Base-by-base conservation (phyloP, 2,113 vertebrate species). In the Thermophis baileyi region DNA sequence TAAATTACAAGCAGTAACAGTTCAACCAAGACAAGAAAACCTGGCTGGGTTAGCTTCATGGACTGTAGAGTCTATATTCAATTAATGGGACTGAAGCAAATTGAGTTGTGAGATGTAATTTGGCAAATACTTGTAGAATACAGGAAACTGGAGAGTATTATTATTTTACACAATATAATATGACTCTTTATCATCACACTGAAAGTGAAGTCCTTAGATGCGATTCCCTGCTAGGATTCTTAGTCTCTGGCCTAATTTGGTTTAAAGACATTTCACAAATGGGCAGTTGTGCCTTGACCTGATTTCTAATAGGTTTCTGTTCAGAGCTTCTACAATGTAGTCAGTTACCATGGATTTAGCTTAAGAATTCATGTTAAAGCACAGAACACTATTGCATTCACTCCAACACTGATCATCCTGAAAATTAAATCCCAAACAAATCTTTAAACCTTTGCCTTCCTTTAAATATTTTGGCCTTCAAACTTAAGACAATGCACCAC, bases 181-280 rank as follows among this genome's bases (percentile, higher is more conserved):
- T 90, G 94, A 94, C 63, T 91, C 96, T 96, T 97, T 94, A 74
- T 95, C 90, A 60, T 93, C 94, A 54, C 89, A 96, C 96, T 95
- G 63, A 91, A 97, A 91, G 88, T 93, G 95, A 96, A 97, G 97
- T 97, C 97, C 97, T 97, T 97, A 96, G 96, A 97, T 96, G 96
- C 94, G 94, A 95, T 87, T 94, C 95, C 93, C 69, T 96, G 97
- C 97, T 97, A 97, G 97, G 96, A 97, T 97, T 97, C 96, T 97
- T 96, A 98, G 98, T 96, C 89, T 97, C 96, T 97, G 97, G 96
- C 97, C 98, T 97, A 95, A 97, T 96, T 94, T 93, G 95, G 91
- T 97, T 95, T 96, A 89, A 91, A 92, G 95, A 97, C 98, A 98
- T 98, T 98, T 98, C 98, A 99, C 98, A 98, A 98, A 98, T 94